Conservation (phyloP, 1,140 invertebrate genomes). For the Brachionus calyciflorus region DNA sequence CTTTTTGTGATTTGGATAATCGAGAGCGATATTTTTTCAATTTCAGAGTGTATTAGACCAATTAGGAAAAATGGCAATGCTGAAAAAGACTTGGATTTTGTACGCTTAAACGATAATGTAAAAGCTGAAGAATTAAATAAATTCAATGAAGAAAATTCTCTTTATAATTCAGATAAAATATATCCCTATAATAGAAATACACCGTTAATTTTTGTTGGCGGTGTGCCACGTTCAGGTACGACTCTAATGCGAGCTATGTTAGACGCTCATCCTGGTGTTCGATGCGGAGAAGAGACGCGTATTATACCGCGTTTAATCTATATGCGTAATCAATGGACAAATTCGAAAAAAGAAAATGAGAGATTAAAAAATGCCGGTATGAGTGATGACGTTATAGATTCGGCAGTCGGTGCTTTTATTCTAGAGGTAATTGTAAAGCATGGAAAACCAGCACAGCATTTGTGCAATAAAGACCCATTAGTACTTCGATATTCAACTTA, state of each 20-base stretch:
- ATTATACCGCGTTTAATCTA: conserved; percentile 81
- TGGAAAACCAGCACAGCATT: conserved; percentile 79
- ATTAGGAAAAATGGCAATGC: conserved; percentile 27
- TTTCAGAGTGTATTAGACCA: conserved; percentile 13
- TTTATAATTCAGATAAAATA: background rate
- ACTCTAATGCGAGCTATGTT: conserved; percentile 95
- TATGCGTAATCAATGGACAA: conserved; percentile 88
- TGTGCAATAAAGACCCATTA: conserved; percentile 98
- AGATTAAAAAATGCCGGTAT: conserved; percentile 77
- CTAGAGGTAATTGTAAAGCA: conserved; percentile 77
- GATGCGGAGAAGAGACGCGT: conserved; percentile 95
- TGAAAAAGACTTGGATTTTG: conserved; percentile 19
- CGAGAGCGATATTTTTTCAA: background rate
- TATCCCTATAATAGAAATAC: conserved; percentile 41
- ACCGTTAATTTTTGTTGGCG: conserved; percentile 75
- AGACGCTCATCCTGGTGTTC: conserved; percentile 94
- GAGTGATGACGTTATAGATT: conserved; percentile 83
- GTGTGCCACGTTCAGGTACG: conserved; percentile 90
- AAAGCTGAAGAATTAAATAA: background rate
- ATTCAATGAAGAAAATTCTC: background rate
- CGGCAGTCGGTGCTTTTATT: conserved; percentile 91
- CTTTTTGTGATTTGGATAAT: conserved; percentile 28
- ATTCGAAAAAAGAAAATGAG: conserved; percentile 79
- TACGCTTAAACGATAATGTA: conserved; percentile 9
- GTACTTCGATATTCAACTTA: conserved; percentile 91